These are phyloP conservation scores for Glaucomys volans DNA, from an alignment of 2,113 vertebrate genomes.

Conservation along the genomic window DNA sequence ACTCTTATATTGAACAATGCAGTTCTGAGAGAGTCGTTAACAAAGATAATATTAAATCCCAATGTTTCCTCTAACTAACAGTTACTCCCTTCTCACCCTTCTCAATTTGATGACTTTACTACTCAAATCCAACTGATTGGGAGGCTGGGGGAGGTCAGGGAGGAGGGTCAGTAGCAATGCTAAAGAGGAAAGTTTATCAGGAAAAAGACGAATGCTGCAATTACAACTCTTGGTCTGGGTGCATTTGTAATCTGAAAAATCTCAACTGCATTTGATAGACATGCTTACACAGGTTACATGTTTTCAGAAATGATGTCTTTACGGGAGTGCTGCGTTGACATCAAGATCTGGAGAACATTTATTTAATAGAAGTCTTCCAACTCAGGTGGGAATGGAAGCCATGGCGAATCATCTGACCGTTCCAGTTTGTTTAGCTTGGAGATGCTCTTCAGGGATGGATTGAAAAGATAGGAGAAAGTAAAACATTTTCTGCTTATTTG, in stretches of 20 bases:
- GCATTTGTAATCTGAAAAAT: conserved; percentile 3
- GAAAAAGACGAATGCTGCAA: background rate
- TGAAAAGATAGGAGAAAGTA: background rate
- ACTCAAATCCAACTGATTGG: background rate
- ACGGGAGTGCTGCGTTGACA: background rate
- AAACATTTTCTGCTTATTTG: background rate
- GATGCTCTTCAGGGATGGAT: background rate
- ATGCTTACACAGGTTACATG: background rate
- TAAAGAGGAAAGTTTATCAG: background rate
- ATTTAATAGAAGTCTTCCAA: background rate
- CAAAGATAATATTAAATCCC: background rate
- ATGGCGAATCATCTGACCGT: background rate
- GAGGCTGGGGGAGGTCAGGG: background rate
- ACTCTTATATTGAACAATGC: background rate
- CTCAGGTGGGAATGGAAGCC: background rate
- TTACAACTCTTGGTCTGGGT: background rate
- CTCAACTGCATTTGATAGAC: background rate
- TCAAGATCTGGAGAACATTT: background rate
- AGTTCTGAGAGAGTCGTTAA: background rate
- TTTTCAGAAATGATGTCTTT: background rate
- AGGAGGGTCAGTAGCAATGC: background rate
- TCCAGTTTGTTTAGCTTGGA: background rate
- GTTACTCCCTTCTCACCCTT: background rate
- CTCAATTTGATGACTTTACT: background rate
- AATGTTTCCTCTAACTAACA: background rate